A percentile compares a stretch with the other conserved stretches of the same genome.
Evolutionary conservation across 1,140 invertebrate genomes (phyloP).

Genomic region (Diplogasteroides magnus): DNA sequence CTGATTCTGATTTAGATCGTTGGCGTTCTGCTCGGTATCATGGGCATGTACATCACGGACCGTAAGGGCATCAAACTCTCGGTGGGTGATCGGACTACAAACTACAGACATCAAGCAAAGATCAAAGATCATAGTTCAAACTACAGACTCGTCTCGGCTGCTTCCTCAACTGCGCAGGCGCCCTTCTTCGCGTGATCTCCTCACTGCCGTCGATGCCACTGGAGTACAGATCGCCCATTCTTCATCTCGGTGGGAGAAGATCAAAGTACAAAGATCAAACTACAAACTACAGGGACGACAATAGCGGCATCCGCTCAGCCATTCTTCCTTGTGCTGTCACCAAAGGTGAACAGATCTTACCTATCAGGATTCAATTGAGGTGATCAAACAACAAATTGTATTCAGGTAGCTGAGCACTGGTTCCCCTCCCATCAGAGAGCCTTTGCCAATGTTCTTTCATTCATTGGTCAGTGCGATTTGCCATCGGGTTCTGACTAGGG

Average conservation of each 20-base stretch:
- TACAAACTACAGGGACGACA: conserved; percentile 37
- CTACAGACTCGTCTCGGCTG: conserved; percentile 40
- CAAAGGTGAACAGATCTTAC: too few species aligned
- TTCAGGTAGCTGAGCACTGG: conserved; percentile 54
- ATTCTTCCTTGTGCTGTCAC: conserved; percentile 51
- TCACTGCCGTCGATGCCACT: conserved; percentile 38
- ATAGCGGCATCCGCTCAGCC: conserved; percentile 46
- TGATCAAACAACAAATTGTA: too few species aligned
- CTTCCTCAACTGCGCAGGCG: conserved; percentile 41
- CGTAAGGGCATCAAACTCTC: conserved; percentile 49
- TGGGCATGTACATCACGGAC: conserved; percentile 53
- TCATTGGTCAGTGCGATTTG: conserved; percentile 30
- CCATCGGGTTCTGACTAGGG: not conserved
- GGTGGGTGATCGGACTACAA: conserved; percentile 20
- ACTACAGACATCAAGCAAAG: not conserved
- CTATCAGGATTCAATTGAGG: too few species aligned
- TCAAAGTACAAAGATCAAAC: not conserved
- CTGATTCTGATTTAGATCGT: conserved; percentile 34
- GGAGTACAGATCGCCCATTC: conserved; percentile 29
- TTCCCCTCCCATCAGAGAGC: conserved; percentile 48
- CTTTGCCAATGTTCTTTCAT: conserved; percentile 48
- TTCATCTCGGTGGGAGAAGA: conserved; percentile 39
- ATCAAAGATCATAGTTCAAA: not conserved
- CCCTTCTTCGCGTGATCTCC: conserved; percentile 45
- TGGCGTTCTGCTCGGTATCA: conserved; percentile 45